Evolutionary conservation across 2,113 vertebrate species (phyloP), one percentile per base, ranked within the genome.

Genomic region (Cheilinus undulatus): DNA sequence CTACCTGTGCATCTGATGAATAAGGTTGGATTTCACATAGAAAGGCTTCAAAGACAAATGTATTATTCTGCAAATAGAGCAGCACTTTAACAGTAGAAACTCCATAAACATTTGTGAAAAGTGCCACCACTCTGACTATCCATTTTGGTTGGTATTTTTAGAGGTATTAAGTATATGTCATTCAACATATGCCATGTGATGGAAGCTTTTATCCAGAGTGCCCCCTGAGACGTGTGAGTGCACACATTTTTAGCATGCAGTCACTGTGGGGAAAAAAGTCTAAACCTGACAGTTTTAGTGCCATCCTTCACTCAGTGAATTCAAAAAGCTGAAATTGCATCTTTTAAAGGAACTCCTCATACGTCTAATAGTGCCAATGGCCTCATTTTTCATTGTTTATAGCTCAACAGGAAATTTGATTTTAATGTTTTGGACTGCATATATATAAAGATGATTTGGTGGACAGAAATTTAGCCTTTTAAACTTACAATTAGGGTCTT

Each of bases 191-290:
- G 52, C 28, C 53, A 77, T 74, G 70, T 69, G 23, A 59, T 59
- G 14, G 36, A 77, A 53, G 64, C 45, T 80, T 80, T 80, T 57
- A 77, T 69, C 59, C 20, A 56, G 34, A 23, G 62, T 75, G 62
- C 51, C 48, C 23, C 19, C 32, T 22, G 26, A 56, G 19, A 45
- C 49, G 23, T 9, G 7, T 15, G 56, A 63, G 51, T 51, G 32
- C 20, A 67, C 13, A 69, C 49, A 63, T 52, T 67, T 76, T 69
- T 53, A 65, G 68, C 26, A 40, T 30, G 13, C 54, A 14, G 40
- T 49, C 19, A 57, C 28, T 36, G 17, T 46, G n/a, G 53, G 19
- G 38, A 49, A 36, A 67, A 43, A 42, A 19, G 17, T 22, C 28
- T 61, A 51, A 49, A 69, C 46, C 34, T 62, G 71, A 26, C 14